Percentiles rank a stretch among this genome's conserved stretches.
phyloP scores from a whole-genome alignment of 2,113 vertebrate genomes.

The Chamaea fasciata region DNA sequence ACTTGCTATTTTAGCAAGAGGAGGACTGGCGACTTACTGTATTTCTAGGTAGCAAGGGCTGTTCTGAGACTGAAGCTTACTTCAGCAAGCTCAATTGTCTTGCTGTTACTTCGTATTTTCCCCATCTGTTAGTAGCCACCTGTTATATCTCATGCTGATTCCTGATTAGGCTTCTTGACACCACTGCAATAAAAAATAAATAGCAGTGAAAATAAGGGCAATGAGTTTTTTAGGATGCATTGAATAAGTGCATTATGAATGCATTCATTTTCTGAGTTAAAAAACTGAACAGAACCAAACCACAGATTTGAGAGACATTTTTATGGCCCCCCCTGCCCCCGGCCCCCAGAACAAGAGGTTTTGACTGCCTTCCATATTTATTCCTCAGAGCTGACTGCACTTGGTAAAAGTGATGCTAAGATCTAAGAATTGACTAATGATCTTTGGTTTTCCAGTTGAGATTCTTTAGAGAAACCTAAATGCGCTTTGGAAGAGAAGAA shows the following conservation, averaged over 20 bases:
- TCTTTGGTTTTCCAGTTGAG: neutral
- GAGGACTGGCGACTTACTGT: neutral
- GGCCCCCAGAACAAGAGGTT: neutral
- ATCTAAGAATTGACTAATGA: neutral
- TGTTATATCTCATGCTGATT: neutral
- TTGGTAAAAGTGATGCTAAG: neutral
- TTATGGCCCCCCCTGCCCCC: too few species aligned
- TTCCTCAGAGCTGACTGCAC: neutral
- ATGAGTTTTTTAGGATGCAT: neutral
- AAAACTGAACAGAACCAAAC: neutral
- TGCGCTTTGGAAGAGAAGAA: neutral
- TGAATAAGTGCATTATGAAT: neutral
- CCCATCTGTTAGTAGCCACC: constrained; percentile 31
- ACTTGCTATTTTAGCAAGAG: neutral
- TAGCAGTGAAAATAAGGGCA: neutral
- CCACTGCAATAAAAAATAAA: neutral
- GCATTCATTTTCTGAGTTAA: neutral
- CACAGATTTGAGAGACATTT: neutral
- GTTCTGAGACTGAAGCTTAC: neutral
- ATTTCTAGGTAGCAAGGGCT: neutral
- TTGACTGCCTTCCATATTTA: neutral
- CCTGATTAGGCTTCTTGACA: neutral
- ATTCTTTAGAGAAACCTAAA: neutral
- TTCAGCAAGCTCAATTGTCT: neutral
- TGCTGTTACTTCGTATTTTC: neutral